phyloP scores from a whole-genome alignment of 2,113 vertebrate genomes.

The Equus quagga region DNA sequence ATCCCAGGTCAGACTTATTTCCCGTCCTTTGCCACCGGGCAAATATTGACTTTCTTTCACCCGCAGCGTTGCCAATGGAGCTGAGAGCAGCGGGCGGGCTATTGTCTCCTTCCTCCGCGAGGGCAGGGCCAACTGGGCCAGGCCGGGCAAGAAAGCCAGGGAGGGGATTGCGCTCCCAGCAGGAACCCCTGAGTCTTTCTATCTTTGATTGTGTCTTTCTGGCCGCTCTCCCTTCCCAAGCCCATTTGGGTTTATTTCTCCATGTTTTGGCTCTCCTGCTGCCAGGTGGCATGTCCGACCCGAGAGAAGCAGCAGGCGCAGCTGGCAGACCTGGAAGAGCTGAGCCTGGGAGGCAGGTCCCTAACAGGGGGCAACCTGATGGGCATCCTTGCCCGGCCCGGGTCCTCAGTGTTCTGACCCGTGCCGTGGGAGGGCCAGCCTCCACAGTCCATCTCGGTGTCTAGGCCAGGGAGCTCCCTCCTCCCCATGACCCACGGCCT shows the following conservation, averaged over 20 bases:
- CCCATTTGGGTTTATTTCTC: not conserved
- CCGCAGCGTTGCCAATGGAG: not conserved
- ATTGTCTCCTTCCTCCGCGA: slow-evolving; percentile 6
- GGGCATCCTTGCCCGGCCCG: not conserved
- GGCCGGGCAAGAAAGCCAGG: not conserved
- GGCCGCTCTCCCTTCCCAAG: too few species aligned
- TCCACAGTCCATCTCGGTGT: not conserved
- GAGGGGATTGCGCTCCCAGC: not conserved
- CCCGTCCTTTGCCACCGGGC: slow-evolving; percentile 17
- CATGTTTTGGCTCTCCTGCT: not conserved
- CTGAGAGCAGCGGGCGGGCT: not conserved
- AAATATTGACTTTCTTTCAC: slow-evolving; percentile 70
- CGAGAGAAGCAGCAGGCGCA: fast-evolving
- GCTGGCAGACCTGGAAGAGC: fast-evolving
- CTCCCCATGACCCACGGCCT: too few species aligned
- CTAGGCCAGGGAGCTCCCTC: not conserved
- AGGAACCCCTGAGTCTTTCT: not conserved
- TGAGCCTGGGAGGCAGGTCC: not conserved
- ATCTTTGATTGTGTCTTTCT: not conserved
- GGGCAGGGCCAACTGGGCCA: not conserved
- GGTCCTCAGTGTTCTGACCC: not conserved
- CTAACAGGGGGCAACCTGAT: fast-evolving
- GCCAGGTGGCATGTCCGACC: not conserved
- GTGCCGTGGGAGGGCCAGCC: not conserved
- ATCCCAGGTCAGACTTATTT: not conserved